phyloP scores from a whole-genome alignment of 2,797 vertebrate genomes.

The Malacoraja senta region DNA sequence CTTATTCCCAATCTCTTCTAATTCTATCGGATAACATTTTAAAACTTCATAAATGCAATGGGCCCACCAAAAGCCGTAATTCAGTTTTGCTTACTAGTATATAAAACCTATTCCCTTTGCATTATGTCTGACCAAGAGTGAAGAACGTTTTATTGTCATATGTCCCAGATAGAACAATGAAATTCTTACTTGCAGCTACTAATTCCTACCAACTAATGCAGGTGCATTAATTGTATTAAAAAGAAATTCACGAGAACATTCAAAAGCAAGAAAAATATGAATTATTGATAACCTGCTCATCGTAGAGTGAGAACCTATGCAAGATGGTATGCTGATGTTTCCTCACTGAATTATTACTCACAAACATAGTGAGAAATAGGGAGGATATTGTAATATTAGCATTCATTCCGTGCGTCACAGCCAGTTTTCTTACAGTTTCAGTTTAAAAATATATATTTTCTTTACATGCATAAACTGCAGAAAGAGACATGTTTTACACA shows the following conservation, averaged over 20 bases:
- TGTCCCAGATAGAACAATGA: too few species aligned
- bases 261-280: not conserved
- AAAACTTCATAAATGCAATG: not conserved
- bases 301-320: not conserved
- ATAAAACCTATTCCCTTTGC: not conserved
- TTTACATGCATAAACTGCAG: not conserved
- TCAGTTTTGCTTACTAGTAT: not conserved
- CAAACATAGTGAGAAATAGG: not conserved
- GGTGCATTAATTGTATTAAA: not conserved
- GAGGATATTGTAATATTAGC: not conserved
- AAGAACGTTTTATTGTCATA: too few species aligned
- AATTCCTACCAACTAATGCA: not conserved
- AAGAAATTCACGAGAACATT: too few species aligned
- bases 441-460: not conserved
- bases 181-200: too few species aligned
- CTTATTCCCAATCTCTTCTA: too few species aligned
- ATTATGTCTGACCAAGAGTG: not conserved
- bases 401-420: not conserved
- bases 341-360: conserved; percentile 3
- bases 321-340: not conserved
- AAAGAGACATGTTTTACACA: not conserved
- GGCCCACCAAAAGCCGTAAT: not conserved
- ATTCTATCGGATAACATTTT: too few species aligned
- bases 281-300: not conserved
- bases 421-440: not conserved